Evolutionary conservation across 2,797 vertebrate genomes (phyloP).

Genomic region (Paratrypauchen microcephalus): DNA sequence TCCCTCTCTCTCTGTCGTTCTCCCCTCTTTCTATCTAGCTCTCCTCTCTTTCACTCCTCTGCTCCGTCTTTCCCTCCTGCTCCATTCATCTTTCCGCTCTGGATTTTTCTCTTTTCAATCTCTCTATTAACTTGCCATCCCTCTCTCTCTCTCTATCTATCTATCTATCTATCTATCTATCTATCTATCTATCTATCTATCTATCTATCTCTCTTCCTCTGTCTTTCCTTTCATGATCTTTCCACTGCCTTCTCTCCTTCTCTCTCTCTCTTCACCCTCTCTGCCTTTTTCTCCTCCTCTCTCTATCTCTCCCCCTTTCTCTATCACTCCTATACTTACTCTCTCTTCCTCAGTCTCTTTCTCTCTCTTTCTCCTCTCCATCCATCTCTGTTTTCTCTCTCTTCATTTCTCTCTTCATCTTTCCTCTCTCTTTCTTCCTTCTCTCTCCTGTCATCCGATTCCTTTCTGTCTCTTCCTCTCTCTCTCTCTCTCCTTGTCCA

Average conservation of each 20-base stretch:
- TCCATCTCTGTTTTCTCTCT: no score
- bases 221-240: slow-evolving; percentile 36
- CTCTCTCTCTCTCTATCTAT: no score
- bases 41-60: slow-evolving; percentile 6
- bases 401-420: no score
- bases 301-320: slow-evolving; percentile 40
- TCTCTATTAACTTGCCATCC: slow-evolving; percentile 23
- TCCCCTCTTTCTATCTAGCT: slow-evolving; percentile 28
- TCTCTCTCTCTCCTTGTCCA: no score
- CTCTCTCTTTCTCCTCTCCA: slow-evolving; percentile 26
- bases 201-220: slow-evolving; percentile 10
- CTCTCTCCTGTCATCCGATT: no score
- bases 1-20: slow-evolving; percentile 15
- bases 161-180: no score
- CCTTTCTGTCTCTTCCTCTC: no score
- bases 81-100: slow-evolving; percentile 25
- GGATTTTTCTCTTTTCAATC: background rate
- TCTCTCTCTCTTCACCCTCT: slow-evolving; percentile 17
- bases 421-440: no score
- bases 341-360: background rate
- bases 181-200: no score
- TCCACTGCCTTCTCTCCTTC: background rate
- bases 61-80: slow-evolving; percentile 28
- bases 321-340: slow-evolving; percentile 2
- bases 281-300: no score